These are phyloP conservation scores for Phortica variegata DNA, from an alignment of 1,140 invertebrate genomes.

Conservation along the genomic window DNA sequence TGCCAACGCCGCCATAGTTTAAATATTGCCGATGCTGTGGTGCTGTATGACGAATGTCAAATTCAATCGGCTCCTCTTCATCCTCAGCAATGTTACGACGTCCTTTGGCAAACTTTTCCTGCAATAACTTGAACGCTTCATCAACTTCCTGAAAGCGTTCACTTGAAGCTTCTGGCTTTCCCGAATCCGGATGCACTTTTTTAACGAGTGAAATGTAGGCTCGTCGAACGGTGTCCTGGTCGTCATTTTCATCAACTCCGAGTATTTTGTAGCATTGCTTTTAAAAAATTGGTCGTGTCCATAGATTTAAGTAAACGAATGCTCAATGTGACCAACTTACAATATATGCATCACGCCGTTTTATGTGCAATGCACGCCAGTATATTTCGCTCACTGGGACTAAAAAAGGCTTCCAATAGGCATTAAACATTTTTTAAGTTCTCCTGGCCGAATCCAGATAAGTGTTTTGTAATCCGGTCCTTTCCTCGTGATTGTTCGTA, in stretches of 20 bases:
- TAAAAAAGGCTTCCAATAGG: too few species aligned
- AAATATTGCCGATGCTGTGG: constrained; percentile 88
- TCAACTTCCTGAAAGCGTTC: constrained; percentile 73
- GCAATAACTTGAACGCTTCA: constrained; percentile 60
- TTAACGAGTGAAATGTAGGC: constrained; percentile 78
- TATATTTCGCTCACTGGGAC: too few species aligned
- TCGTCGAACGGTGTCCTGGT: constrained; percentile 69
- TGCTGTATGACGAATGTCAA: constrained; percentile 73
- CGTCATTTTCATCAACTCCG: constrained; percentile 66
- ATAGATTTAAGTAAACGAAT: neutral
- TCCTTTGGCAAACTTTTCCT: constrained; percentile 62
- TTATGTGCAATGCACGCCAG: constrained; percentile 26
- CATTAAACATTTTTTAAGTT: too few species aligned
- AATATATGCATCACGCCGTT: constrained; percentile 28
- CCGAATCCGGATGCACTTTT: constrained; percentile 80
- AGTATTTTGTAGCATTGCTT: constrained; percentile 69
- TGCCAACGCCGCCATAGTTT: constrained; percentile 74
- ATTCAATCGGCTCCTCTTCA: constrained; percentile 58
- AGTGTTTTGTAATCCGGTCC: too few species aligned
- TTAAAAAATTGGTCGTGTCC: neutral
- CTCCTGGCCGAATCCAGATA: too few species aligned
- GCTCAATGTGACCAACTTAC: constrained; percentile 9
- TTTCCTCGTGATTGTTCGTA: too few species aligned
- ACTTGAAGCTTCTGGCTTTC: constrained; percentile 65
- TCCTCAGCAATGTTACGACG: constrained; percentile 56